These are phyloP conservation scores for Actinia equina DNA, from an alignment of 64 coral and sea anemone species.

Conservation along the genomic window DNA sequence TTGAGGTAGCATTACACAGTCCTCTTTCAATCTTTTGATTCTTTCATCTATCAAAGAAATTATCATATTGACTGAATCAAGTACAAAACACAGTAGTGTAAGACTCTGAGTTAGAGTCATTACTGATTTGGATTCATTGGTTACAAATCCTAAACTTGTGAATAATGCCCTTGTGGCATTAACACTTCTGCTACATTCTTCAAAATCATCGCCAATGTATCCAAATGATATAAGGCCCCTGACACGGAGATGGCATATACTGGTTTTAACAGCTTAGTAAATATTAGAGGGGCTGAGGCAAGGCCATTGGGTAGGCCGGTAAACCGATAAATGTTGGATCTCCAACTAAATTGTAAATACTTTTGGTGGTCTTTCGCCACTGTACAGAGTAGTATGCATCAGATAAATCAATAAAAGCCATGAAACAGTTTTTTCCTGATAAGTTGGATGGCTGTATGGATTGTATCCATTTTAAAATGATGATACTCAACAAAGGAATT, in stretches of 20 bases:
- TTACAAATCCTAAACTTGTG: constrained; percentile 18
- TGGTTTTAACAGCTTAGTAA: constrained; percentile 1
- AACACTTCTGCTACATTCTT: constrained; percentile 14
- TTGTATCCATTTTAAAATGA: constrained; percentile 49
- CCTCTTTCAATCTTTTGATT: background rate
- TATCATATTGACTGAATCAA: constrained; percentile 30
- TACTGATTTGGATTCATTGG: constrained; percentile 31
- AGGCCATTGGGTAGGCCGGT: constrained; percentile 53
- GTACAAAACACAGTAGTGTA: constrained; percentile 21
- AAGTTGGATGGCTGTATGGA: constrained; percentile 11
- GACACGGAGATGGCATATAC: background rate
- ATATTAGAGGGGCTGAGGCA: constrained; percentile 34
- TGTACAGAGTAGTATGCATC: constrained; percentile 32
- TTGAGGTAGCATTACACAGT: background rate
- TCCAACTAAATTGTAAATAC: constrained; percentile 46
- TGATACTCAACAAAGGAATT: constrained; percentile 18
- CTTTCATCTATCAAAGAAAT: constrained; percentile 20
- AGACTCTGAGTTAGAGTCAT: constrained; percentile 8
- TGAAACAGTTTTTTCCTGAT: constrained; percentile 27
- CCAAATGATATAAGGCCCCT: constrained; percentile 27
- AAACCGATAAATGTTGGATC: constrained; percentile 38
- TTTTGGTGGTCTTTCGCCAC: constrained; percentile 29
- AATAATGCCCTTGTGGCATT: constrained; percentile 11
- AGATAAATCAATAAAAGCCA: constrained; percentile 8
- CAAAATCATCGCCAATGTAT: constrained; percentile 11